Conservation (phyloP, 2,888 invertebrate species). For the Ceraclea dissimilis region DNA sequence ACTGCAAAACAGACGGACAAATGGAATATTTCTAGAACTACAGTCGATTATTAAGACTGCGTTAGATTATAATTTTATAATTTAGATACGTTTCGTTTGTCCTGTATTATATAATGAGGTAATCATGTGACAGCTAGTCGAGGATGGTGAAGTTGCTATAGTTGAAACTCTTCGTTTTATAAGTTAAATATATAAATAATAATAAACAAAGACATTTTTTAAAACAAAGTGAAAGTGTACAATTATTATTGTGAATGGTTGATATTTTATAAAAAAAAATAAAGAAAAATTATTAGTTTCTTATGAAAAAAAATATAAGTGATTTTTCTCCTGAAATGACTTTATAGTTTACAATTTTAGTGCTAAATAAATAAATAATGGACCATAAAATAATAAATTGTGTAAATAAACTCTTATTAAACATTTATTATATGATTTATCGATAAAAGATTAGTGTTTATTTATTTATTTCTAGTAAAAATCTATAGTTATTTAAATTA, state of each 20-base stretch:
- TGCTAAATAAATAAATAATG: slow-evolving; percentile 1
- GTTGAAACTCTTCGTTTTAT: no score
- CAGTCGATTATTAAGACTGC: background rate
- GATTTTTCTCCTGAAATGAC: no score
- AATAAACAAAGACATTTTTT: background rate
- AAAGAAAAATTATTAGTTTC: no score
- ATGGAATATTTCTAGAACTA: background rate
- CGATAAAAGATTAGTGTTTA: background rate
- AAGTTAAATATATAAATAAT: no score
- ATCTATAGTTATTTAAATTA: background rate
- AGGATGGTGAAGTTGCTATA: no score
- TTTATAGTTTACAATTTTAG: background rate
- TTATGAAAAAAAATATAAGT: no score
- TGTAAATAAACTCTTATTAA: background rate
- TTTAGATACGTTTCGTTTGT: background rate
- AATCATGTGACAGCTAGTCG: no score
- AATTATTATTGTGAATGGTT: background rate
- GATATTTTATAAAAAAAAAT: no score
- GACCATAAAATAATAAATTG: slow-evolving; percentile 2
- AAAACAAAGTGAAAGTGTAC: background rate
- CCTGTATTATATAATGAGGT: slow-evolving; percentile 1
- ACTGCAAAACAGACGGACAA: background rate
- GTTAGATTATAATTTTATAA: background rate
- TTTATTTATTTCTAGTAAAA: background rate
- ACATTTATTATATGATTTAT: no score